phyloP scores from a whole-genome alignment of 2,888 invertebrate species.

The Sinotaia quadrata region DNA sequence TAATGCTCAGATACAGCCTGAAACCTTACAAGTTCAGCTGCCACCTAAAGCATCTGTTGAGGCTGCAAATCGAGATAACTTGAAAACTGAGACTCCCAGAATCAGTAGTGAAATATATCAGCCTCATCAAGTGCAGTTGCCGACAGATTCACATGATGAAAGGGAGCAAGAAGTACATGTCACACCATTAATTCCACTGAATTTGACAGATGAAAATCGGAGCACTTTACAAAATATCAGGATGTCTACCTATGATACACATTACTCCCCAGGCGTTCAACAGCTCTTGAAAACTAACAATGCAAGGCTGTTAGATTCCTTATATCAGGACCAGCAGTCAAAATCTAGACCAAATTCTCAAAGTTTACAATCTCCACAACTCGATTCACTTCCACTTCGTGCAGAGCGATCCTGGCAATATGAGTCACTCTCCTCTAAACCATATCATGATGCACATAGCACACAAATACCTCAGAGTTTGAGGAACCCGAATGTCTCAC shows the following conservation, averaged over 20 bases:
- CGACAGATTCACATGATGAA: neutral
- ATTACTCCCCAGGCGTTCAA: too few relatives aligned
- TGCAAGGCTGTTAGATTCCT: too few relatives aligned
- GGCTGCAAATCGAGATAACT: neutral
- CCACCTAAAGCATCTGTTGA: conserved; percentile 7
- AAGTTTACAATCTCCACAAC: conserved; percentile 3
- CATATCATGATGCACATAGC: conserved; percentile 20
- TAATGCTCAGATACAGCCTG: conserved; percentile 7
- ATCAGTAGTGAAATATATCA: conserved; percentile 6
- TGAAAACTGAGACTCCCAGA: conserved; percentile 10
- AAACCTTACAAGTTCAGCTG: conserved; percentile 16
- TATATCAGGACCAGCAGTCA: too few relatives aligned
- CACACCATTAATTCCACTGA: too few relatives aligned
- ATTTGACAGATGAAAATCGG: too few relatives aligned
- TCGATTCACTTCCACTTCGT: neutral
- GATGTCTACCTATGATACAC: too few relatives aligned
- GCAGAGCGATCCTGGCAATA: conserved; percentile 3
- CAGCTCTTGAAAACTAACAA: too few relatives aligned
- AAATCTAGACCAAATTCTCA: too few relatives aligned
- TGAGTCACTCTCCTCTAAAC: conserved; percentile 16
- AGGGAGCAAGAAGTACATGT: conserved; percentile 1
- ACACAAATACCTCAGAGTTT: conserved; percentile 9
- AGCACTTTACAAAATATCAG: too few relatives aligned
- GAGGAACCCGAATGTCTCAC: conserved; percentile 13
- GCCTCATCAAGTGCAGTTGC: conserved; percentile 18